A percentile compares a stretch with the other conserved stretches of the same genome.
phyloP scores from a whole-genome alignment of 1,140 invertebrate genomes.

The Drosophila leontia region DNA sequence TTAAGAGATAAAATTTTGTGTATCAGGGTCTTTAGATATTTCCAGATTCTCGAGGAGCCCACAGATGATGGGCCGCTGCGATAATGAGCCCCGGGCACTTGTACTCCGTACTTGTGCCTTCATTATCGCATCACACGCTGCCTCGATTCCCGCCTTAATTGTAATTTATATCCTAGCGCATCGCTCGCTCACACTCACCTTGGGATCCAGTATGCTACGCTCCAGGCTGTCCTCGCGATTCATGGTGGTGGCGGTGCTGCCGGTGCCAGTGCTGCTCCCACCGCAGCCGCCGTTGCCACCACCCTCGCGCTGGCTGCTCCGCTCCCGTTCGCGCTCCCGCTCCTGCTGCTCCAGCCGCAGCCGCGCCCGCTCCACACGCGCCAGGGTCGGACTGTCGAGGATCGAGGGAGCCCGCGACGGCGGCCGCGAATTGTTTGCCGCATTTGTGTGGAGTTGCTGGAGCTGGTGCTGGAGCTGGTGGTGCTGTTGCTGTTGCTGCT shows the following conservation, averaged over 20 bases:
- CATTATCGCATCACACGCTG: constrained; percentile 38
- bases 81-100: constrained; percentile 17
- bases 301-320: constrained; percentile 55
- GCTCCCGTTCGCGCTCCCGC: constrained; percentile 63
- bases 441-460: constrained; percentile 58
- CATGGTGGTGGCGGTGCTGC: constrained; percentile 75
- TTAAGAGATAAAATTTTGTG: constrained; percentile 32
- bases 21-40: not conserved
- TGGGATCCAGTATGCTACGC: constrained; percentile 82
- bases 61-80: constrained; percentile 1
- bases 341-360: constrained; percentile 85
- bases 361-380: constrained; percentile 86
- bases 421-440: constrained; percentile 70
- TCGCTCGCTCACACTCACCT: constrained; percentile 64
- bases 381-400: constrained; percentile 86
- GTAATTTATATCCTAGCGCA: constrained; percentile 61
- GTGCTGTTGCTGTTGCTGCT: constrained; percentile 71
- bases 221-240: constrained; percentile 83
- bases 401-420: constrained; percentile 85
- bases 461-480: constrained; percentile 64
- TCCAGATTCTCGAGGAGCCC: constrained; percentile 8
- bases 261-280: constrained; percentile 63
- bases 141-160: constrained; percentile 49
- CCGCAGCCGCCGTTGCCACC: constrained; percentile 29
- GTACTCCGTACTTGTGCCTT: constrained; percentile 23